Percentiles rank a stretch among this genome's conserved stretches.
These are phyloP conservation scores for Podabrus alpinus DNA, from an alignment of 2,888 invertebrate genomes.

Conservation along the genomic window DNA sequence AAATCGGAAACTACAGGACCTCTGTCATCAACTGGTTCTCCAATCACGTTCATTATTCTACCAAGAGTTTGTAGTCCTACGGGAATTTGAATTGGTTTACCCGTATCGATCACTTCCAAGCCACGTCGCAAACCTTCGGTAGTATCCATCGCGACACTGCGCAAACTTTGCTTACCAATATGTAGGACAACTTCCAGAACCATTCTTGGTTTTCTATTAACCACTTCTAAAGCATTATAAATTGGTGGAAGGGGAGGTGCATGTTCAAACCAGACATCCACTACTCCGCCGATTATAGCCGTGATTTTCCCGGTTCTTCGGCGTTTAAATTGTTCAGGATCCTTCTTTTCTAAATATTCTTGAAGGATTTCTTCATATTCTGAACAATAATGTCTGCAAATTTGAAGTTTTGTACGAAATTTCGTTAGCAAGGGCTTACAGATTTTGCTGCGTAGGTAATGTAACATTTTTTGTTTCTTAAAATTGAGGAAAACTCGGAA, in stretches of 20 bases:
- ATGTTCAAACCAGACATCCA: slow-evolving; percentile 93
- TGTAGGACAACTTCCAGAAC: slow-evolving; percentile 73
- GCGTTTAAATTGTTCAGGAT: not conserved
- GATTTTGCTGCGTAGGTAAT: not conserved
- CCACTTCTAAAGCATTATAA: slow-evolving; percentile 91
- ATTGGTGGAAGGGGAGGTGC: slow-evolving; percentile 81
- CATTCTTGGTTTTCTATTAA: slow-evolving; percentile 77
- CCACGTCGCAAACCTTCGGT: slow-evolving; percentile 93
- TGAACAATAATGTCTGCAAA: not conserved
- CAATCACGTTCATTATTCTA: slow-evolving; percentile 93
- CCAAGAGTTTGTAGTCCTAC: slow-evolving; percentile 90
- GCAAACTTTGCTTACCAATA: slow-evolving; percentile 76
- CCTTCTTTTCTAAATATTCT: not conserved
- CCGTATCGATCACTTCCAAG: slow-evolving; percentile 78
- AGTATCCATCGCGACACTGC: slow-evolving; percentile 93
- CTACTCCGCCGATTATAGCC: slow-evolving; percentile 95
- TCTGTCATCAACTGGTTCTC: slow-evolving; percentile 87
- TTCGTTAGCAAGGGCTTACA: not conserved
- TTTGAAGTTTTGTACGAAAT: not conserved
- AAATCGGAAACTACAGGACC: slow-evolving; percentile 82
- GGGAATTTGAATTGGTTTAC: slow-evolving; percentile 88
- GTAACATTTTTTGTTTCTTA: not conserved
- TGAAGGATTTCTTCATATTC: not conserved
- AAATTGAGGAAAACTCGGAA: not conserved
- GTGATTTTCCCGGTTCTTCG: slow-evolving; percentile 71